Evolutionary conservation across 2,797 vertebrate species (phyloP).

Genomic region (Bradypus variegatus): DNA sequence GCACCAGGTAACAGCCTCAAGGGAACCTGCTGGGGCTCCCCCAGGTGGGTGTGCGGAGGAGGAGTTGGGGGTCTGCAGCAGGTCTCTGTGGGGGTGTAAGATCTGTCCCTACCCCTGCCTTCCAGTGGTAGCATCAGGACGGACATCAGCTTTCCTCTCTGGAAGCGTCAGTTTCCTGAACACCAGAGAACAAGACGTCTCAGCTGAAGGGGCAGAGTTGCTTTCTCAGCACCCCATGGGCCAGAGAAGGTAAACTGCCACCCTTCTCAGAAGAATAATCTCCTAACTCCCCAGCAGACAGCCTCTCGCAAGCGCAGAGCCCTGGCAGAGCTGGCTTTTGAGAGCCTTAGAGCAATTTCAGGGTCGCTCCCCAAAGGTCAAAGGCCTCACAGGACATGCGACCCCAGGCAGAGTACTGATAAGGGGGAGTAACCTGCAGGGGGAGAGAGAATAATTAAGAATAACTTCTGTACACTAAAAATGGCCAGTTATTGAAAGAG

Average conservation of each 20-base stretch:
- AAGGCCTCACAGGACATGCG: not conserved
- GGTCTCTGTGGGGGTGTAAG: rapidly evolving
- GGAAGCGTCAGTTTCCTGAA: rapidly evolving
- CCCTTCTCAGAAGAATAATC: rapidly evolving
- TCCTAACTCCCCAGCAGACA: not conserved
- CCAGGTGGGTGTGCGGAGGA: too few relatives aligned
- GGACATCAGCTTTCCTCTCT: rapidly evolving
- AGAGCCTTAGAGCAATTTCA: not conserved
- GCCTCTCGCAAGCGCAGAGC: too few relatives aligned
- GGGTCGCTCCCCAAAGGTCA: not conserved
- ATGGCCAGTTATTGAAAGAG: rapidly evolving
- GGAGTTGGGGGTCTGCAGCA: not conserved
- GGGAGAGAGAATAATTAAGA: too few relatives aligned
- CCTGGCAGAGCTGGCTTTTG: not conserved
- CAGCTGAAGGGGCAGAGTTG: rapidly evolving
- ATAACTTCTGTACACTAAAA: not conserved
- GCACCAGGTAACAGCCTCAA: not conserved
- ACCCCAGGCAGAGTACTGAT: rapidly evolving
- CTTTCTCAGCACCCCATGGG: rapidly evolving
- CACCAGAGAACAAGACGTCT: rapidly evolving
- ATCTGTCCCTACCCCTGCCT: not conserved
- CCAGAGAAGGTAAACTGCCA: not conserved
- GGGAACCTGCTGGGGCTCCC: not conserved
- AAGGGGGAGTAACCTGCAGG: rapidly evolving
- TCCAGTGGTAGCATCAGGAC: rapidly evolving